Conservation (phyloP, 64 coral and sea anemone species). For the Montipora efflorescens region DNA sequence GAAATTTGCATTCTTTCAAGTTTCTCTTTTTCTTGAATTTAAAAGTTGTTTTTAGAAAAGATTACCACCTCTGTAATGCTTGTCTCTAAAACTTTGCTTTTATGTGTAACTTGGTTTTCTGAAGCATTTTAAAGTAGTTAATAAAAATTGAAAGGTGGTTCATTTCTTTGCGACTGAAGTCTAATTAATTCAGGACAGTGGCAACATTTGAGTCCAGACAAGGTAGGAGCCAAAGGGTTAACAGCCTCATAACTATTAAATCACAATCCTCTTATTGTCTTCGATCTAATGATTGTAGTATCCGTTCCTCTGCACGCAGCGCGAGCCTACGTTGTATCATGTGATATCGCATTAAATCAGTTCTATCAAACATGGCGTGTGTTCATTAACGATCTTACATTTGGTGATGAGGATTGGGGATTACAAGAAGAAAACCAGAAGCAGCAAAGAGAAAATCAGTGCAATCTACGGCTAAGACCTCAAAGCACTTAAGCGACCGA, state of each 20-base stretch:
- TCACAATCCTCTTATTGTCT: no score
- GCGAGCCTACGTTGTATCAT: slow-evolving; percentile 7
- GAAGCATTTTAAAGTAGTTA: neutral
- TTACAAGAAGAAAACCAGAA: slow-evolving; percentile 35
- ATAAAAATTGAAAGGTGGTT: slow-evolving; percentile 1
- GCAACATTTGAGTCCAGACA: neutral
- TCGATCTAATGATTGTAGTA: neutral
- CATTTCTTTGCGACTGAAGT: neutral
- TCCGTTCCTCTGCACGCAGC: slow-evolving; percentile 15
- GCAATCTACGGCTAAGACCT: no score
- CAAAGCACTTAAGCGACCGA: no score
- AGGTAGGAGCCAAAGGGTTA: neutral
- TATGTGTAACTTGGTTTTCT: neutral
- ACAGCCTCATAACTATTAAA: no score
- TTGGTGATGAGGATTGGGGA: slow-evolving; percentile 20
- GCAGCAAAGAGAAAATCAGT: neutral
- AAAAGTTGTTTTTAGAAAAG: neutral
- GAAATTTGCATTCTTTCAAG: neutral
- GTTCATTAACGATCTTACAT: slow-evolving; percentile 12
- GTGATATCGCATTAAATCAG: neutral
- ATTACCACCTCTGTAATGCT: neutral
- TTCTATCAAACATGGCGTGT: slow-evolving; percentile 24
- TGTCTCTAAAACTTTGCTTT: neutral
- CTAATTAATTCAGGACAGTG: neutral
- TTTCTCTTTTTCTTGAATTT: neutral